Conservation (phyloP, 1,140 invertebrate species). For the Dendrolimus kikuchii region DNA sequence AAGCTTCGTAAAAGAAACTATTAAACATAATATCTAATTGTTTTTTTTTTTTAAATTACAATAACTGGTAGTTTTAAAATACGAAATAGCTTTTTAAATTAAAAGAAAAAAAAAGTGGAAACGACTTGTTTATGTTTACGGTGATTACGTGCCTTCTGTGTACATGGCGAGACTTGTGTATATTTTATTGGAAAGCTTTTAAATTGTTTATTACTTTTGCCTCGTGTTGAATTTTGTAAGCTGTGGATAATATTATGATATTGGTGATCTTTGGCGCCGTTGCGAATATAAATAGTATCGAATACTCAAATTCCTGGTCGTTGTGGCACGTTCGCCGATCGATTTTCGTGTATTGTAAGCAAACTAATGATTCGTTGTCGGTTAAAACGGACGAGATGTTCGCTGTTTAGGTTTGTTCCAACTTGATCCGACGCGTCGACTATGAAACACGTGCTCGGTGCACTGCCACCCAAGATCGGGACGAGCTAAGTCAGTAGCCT, state of each 20-base stretch:
- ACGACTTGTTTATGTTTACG: constrained; percentile 1
- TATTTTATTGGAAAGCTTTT: constrained; percentile 36
- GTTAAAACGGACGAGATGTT: no score
- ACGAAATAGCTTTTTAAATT: constrained; percentile 65
- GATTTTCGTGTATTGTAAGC: no score
- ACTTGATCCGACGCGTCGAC: no score
- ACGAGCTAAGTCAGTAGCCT: no score
- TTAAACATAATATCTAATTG: constrained; percentile 41
- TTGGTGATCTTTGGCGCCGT: neutral
- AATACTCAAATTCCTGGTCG: constrained; percentile 8
- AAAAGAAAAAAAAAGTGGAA: constrained; percentile 29
- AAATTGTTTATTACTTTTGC: constrained; percentile 27
- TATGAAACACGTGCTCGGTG: no score
- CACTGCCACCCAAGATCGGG: no score
- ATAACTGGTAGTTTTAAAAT: neutral
- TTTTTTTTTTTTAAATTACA: constrained; percentile 42
- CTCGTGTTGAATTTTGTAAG: constrained; percentile 12
- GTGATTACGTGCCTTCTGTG: constrained; percentile 52
- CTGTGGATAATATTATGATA: constrained; percentile 3
- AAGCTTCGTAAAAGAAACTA: constrained; percentile 33
- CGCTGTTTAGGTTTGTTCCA: no score
- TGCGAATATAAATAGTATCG: constrained; percentile 7
- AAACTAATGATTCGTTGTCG: no score
- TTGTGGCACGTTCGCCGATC: no score
- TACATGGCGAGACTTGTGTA: constrained; percentile 36